A percentile compares a stretch with the other conserved stretches of the same genome.
Evolutionary conservation across 2,797 vertebrate genomes (phyloP).

Genomic region (Sebastes nivosus): DNA sequence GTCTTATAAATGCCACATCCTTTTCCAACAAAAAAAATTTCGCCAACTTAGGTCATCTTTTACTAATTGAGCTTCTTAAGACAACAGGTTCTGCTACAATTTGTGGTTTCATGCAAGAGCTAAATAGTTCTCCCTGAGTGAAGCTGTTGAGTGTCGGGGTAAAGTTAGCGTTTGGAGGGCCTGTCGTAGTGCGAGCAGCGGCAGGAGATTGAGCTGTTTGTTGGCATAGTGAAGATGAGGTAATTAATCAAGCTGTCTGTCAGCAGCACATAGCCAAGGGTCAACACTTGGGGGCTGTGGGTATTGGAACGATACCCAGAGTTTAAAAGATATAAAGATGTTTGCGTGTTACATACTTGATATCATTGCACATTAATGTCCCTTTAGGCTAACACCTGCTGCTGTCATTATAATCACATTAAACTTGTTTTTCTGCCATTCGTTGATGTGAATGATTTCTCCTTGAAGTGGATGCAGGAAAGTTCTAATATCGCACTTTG

Average conservation of each 20-base stretch:
- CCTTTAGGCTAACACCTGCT: constrained; percentile 34
- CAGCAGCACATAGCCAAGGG: constrained; percentile 14
- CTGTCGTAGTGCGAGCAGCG: not conserved
- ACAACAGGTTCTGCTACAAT: constrained; percentile 52
- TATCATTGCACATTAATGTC: constrained; percentile 1
- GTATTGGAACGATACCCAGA: constrained; percentile 17
- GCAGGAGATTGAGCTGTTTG: constrained; percentile 50
- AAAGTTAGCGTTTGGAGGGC: constrained; percentile 14
- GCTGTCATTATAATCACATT: constrained; percentile 18
- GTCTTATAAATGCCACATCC: constrained; percentile 40
- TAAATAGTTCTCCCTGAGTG: constrained; percentile 30
- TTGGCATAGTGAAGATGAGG: constrained; percentile 53
- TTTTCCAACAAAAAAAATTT: constrained; percentile 33
- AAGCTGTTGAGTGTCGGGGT: constrained; percentile 22
- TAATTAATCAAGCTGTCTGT: constrained; percentile 67
- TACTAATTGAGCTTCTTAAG: constrained; percentile 64
- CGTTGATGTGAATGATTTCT: not conserved
- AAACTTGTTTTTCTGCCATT: not conserved
- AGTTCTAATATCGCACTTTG: not conserved
- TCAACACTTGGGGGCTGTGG: constrained; percentile 1
- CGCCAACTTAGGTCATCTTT: constrained; percentile 51
- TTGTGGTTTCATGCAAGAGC: constrained; percentile 64
- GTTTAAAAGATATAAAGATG: not conserved
- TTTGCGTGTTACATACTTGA: not conserved
- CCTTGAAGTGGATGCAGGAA: constrained; percentile 1